Conservation (phyloP, 2,888 invertebrate genomes). For the Ophion ellenae region DNA sequence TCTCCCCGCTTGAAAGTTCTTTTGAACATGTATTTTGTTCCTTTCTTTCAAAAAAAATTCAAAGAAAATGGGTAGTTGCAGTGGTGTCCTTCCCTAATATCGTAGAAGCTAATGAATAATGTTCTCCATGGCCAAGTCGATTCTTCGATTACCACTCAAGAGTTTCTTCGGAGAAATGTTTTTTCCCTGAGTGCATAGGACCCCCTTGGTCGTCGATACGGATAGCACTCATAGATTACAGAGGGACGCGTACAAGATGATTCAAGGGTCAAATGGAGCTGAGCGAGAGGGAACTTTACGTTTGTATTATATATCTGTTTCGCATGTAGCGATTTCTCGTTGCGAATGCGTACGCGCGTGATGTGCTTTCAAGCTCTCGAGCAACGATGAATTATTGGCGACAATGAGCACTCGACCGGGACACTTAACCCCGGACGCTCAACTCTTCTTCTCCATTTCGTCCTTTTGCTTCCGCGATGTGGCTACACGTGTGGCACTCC, state of each 20-base stretch:
- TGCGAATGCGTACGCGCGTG: constrained; percentile 56
- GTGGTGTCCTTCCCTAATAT: no score
- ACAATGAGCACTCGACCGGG: constrained; percentile 66
- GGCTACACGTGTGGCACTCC: constrained; percentile 13
- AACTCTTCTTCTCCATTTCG: constrained; percentile 53
- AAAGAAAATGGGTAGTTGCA: no score
- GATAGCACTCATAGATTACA: constrained; percentile 20
- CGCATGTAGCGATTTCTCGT: neutral
- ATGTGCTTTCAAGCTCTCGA: constrained; percentile 30
- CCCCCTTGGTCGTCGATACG: constrained; percentile 35
- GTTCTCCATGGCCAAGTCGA: neutral
- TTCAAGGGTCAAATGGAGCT: constrained; percentile 19
- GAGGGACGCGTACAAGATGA: constrained; percentile 23
- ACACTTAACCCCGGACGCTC: constrained; percentile 66
- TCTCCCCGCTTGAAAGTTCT: no score
- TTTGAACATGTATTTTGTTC: no score
- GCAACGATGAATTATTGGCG: constrained; percentile 66
- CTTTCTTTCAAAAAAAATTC: no score
- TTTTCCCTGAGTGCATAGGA: constrained; percentile 40
- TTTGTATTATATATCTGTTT: constrained; percentile 16
- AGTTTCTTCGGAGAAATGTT: constrained; percentile 28
- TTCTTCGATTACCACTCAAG: constrained; percentile 40
- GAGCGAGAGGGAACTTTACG: neutral
- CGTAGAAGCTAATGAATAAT: neutral
- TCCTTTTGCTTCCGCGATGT: constrained; percentile 14